Percentiles rank a stretch among this genome's conserved stretches.
phyloP scores from a whole-genome alignment of 2,797 vertebrate genomes.

The Alfaro cultratus region DNA sequence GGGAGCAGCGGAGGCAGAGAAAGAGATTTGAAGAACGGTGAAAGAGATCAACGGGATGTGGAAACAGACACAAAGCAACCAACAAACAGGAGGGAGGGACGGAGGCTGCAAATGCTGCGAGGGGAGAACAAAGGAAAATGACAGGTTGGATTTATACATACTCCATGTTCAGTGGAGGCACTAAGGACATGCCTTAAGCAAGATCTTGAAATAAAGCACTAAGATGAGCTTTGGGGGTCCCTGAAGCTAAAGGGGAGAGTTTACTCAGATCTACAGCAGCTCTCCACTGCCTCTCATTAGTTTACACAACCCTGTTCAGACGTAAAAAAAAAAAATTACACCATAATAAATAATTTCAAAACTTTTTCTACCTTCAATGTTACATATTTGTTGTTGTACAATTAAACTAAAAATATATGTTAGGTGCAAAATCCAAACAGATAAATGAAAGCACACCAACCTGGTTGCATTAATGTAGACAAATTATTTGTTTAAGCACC shows the following conservation, averaged over 20 bases:
- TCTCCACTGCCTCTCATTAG: constrained; percentile 1
- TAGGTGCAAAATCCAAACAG: neutral
- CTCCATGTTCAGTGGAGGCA: constrained; percentile 45
- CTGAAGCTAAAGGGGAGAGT: constrained; percentile 46
- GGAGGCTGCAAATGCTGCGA: neutral
- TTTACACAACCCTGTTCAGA: neutral
- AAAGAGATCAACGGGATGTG: constrained; percentile 25
- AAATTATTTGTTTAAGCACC: neutral
- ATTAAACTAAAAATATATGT: neutral
- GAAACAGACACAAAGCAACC: constrained; percentile 15
- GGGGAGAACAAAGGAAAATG: constrained; percentile 14
- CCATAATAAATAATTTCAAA: neutral
- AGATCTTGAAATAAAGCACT: constrained; percentile 66
- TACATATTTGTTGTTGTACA: neutral
- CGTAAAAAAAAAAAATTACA: neutral
- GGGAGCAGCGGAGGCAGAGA: constrained; percentile 22
- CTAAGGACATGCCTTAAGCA: constrained; percentile 66
- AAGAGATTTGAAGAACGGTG: constrained; percentile 14
- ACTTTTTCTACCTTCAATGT: neutral
- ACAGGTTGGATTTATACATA: constrained; percentile 20
- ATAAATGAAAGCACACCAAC: neutral
- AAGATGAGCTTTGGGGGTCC: constrained; percentile 38
- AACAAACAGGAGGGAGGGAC: constrained; percentile 10
- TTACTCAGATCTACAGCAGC: constrained; percentile 45
- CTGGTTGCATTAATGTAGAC: neutral